Base-by-base conservation (phyloP, 2,113 vertebrate species). In the Trematomus loennbergii region DNA sequence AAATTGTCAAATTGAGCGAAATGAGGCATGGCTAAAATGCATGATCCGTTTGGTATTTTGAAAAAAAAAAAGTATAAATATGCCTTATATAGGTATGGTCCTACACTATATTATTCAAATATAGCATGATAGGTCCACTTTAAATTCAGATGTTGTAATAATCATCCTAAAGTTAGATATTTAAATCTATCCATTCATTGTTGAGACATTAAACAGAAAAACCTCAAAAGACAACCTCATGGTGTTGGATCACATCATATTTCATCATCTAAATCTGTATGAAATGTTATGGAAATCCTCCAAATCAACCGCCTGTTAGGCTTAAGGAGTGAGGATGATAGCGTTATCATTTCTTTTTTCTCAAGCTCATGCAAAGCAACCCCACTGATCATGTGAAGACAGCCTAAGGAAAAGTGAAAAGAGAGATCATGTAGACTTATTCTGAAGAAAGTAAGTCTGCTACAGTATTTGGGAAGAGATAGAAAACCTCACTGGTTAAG, bases 401-500 rank as follows among this genome's bases (percentile, higher is more conserved):
- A 63, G 64, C n/a, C 17, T 10, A 22, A 29, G 10, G 22, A 50
- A 78, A 72, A 62, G 33, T 7, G 22, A 43, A 78, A 72, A 62
- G 33, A 15, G 12, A 12, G 45, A 53, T 57, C 54, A 15, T 29
- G 45, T 15, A 0, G 9, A 60, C 2, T n/a, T 40, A 25, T 58
- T 25, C 8, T 29, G 1, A 62, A 46, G 54, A 11, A 53, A 52
- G 2, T n/a, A 18, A 54, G 25, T 67, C 15, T 52, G 60, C 70
- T 61, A 61, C 17, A 54, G 17, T 22, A 36, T 29, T 29, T 4
- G 29, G 36, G 22, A 64, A 4, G 20, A 25, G 40, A 63, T 20
- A 20, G 49, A 69, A 66, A 64, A 79, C 57, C 55, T 60, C 61
- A 60, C 50, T 45, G 54, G 16, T 43, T 48, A 65, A 66, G 55